Base-by-base conservation (phyloP, 2,888 invertebrate genomes). In the Nomada fabriciana region DNA sequence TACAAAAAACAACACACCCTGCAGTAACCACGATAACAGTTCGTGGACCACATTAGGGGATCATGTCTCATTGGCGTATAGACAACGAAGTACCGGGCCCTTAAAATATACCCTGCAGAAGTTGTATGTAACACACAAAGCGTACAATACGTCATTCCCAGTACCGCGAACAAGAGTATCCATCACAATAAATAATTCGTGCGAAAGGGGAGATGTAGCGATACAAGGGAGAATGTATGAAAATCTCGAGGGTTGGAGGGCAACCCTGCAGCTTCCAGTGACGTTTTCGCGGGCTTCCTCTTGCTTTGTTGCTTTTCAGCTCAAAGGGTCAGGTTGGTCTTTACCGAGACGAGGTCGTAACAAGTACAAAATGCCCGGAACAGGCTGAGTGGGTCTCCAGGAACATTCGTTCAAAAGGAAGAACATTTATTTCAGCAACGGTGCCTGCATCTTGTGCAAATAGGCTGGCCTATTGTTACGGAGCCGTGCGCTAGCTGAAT, bases 371-470 rank as follows among this genome's bases (percentile, higher is more conserved):
- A 74, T 74, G 75, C 42, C 47, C 43, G 52, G 71, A 63, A 67
- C 60, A 29, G 65, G 43, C 77, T 15, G 55, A 80, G 68, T 77
- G 76, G 77, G 78, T 76, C 80, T 73, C 68, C 77, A 53, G 57
- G 70, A 73, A 72, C 65, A 67, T 81, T 72, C 78, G 72, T 83
- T 83, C 75, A 76, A 77, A 81, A 76, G 76, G 75, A 76, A 73
- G 79, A 64, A 57, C 83, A 82, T 88, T 84, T 88, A 83, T 82
- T 82, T 82, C 81, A 82, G 85, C 67, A 85, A 86, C 79, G 82
- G 74, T 83, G 79, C 67, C 83, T 85, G 85, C 86, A 81, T 88
- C 85, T 83, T 75, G 84, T 82, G 47, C 47, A 47, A 87, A 87
- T 84, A 85, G 84, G 71, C 72, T 64, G 72, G 61, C 59, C 81